Evolutionary conservation across 1,140 invertebrate species (phyloP).

Genomic region (Tigriopus japonicus): DNA sequence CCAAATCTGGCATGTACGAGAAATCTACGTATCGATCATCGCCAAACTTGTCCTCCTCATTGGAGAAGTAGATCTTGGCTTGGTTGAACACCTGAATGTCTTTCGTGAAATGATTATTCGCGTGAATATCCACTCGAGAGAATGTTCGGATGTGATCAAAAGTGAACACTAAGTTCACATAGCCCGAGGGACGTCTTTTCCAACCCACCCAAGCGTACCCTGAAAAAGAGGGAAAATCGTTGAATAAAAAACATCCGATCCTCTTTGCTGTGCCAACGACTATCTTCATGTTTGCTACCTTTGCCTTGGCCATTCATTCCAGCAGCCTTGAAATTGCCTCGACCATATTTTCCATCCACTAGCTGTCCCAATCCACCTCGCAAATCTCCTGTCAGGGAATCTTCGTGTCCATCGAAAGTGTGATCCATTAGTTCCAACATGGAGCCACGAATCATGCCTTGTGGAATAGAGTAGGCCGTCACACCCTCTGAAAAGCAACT

Average conservation of each 20-base stretch:
- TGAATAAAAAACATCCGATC: background rate
- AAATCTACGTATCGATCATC: constrained; percentile 39
- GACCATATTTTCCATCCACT: constrained; percentile 60
- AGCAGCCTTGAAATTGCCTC: constrained; percentile 58
- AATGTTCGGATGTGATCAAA: constrained; percentile 56
- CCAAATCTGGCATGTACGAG: constrained; percentile 46
- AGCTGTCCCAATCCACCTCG: constrained; percentile 70
- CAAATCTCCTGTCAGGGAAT: constrained; percentile 28
- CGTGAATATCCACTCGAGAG: constrained; percentile 45
- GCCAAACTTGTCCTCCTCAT: constrained; percentile 37
- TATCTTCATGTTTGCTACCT: constrained; percentile 33
- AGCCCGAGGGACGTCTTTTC: constrained; percentile 40
- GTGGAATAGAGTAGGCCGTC: constrained; percentile 43
- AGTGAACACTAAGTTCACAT: constrained; percentile 47
- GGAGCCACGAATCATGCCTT: constrained; percentile 34
- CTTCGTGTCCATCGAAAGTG: constrained; percentile 45
- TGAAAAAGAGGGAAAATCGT: constrained; percentile 25
- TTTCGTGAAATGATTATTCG: constrained; percentile 57
- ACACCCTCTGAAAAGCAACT: constrained; percentile 45
- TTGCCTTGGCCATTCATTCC: constrained; percentile 39
- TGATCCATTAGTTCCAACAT: constrained; percentile 40
- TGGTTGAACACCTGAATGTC: constrained; percentile 52
- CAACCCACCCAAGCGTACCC: constrained; percentile 65
- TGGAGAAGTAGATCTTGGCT: constrained; percentile 46
- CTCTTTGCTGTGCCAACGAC: too few relatives aligned